These are phyloP conservation scores for Crocodylus rhombifer DNA, from an alignment of 2,797 vertebrate genomes.

Conservation along the genomic window DNA sequence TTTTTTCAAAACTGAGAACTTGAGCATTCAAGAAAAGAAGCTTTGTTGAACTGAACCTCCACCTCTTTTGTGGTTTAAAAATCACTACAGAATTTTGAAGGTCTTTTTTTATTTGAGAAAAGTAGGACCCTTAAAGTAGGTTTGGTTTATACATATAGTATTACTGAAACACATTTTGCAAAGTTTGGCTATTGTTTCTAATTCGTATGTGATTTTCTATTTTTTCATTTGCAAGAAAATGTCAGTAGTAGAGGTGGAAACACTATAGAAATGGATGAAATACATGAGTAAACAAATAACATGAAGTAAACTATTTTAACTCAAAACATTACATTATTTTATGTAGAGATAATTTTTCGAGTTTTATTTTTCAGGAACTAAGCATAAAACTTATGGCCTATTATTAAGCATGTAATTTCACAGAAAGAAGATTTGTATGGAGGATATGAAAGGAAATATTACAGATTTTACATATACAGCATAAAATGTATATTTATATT, in stretches of 20 bases:
- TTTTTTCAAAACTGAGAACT: neutral
- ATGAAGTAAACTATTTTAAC: accelerated
- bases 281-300: neutral
- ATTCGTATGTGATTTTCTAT: neutral
- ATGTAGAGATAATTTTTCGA: neutral
- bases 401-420: neutral
- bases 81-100: neutral
- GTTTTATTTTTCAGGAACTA: neutral
- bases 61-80: neutral
- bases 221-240: neutral
- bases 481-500: neutral
- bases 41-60: neutral
- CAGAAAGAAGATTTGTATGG: neutral
- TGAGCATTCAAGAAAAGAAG: neutral
- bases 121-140: neutral
- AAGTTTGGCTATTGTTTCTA: neutral
- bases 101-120: neutral
- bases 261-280: neutral
- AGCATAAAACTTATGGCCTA: neutral
- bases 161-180: neutral
- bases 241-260: neutral
- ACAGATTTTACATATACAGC: neutral
- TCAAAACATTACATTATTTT: neutral
- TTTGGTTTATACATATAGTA: neutral
- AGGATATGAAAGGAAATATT: neutral